Conservation (phyloP, 2,888 invertebrate genomes). For the Aporophyla nigra region DNA sequence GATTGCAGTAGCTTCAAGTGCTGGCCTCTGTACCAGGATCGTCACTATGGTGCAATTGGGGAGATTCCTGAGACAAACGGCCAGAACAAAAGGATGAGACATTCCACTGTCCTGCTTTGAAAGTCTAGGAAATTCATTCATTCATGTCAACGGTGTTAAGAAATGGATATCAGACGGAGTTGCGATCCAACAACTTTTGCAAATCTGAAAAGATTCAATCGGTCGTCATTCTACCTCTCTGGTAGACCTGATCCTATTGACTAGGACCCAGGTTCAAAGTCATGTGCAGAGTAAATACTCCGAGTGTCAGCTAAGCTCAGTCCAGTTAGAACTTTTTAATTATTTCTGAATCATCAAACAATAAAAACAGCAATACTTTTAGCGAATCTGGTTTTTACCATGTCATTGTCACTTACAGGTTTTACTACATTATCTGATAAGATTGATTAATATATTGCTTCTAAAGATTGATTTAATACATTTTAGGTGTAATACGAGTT, state of each 20-base stretch:
- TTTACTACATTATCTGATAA: constrained; percentile 9
- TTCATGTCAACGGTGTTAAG: no score
- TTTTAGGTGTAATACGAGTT: background rate
- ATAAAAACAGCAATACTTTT: background rate
- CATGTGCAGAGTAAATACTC: background rate
- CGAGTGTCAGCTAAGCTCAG: background rate
- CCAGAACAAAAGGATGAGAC: no score
- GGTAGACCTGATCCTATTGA: background rate
- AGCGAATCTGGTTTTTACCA: constrained; percentile 17
- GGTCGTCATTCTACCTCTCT: background rate
- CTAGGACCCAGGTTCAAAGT: background rate
- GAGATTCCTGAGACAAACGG: no score
- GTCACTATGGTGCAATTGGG: no score
- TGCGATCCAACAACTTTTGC: no score
- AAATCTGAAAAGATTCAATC: no score
- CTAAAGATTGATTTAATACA: background rate
- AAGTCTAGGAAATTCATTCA: no score
- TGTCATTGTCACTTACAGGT: background rate
- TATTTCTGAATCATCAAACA: background rate
- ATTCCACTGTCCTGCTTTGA: no score
- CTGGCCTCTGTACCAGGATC: no score
- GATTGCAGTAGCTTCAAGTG: no score
- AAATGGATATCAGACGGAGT: no score
- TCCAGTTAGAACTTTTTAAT: no score
- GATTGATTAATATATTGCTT: background rate